Base-by-base conservation (phyloP, 2,888 invertebrate genomes). In the Yponomeuta sedellus region DNA sequence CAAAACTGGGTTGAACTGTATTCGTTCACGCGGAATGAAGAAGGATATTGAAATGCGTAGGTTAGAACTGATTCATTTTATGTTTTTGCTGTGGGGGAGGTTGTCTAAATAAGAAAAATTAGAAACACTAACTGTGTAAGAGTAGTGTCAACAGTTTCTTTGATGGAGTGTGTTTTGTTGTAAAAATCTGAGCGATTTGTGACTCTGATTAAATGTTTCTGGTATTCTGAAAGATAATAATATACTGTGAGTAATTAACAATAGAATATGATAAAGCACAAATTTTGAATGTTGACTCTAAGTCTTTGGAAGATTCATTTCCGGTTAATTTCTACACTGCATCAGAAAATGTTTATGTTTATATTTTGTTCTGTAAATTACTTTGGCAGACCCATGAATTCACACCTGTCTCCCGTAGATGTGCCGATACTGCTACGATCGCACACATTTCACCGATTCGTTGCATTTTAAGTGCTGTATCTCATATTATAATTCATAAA, bases 41-140 rank as follows among this genome's bases (percentile, higher is more conserved):
- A 16, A 52, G 16, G 44, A 12, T 16, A 52, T 52, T 52, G 44
- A 16, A 16, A 44, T 12, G 44, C 2, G 16, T 52, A 52, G 16
- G 44, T 12, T 52, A 52, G 44, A 16, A 2, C 8, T 52, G 8
- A 34, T 34, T 34, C 8, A 16, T 52, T 16, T 52, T 8, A 5
- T 52, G 44, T 52, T 59, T 77, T 77, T 76, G 73, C 70, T 71
- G 68, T 70, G 74, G 70, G 78, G 76, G 74, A 78, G 68, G 74
- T 75, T 77, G 76, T 80, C 72, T 77, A 79, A 84, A 83, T 78
- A 64, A 34, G 11, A 16, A 56, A 56, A 56, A 44, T 64, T 44
- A 22, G 44, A 64, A 25, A 64, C 52, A 44, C 22, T 10, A 56
- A 28, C 28, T 28, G 19, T 28, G 19, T 25, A 57, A 64, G 10